These are phyloP conservation scores for Parazoanthus swiftii DNA, from an alignment of 92 coral and sea anemone genomes.

Conservation along the genomic window DNA sequence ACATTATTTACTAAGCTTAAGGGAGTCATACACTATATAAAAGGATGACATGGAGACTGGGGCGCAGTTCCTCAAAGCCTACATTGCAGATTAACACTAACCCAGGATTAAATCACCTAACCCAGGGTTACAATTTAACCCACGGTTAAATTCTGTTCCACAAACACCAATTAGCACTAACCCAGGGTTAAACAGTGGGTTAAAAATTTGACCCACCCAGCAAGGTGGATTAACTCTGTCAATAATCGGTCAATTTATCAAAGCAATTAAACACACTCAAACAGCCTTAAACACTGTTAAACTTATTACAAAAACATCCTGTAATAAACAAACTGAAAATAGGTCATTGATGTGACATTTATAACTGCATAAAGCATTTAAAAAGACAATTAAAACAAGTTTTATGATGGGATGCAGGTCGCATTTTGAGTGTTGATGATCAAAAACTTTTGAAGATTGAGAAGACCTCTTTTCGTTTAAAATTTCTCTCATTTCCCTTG, in stretches of 20 bases:
- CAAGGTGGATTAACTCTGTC: neutral
- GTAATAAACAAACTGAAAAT: neutral
- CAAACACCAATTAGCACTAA: neutral
- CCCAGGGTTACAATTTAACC: neutral
- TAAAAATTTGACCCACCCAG: neutral
- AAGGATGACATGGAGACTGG: neutral
- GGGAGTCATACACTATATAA: conserved; percentile 7
- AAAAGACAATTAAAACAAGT: neutral
- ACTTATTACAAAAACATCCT: conserved; percentile 2
- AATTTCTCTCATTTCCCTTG: conserved; percentile 2
- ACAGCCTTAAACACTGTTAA: neutral
- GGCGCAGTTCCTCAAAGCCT: neutral
- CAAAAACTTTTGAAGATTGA: neutral
- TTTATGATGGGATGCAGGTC: neutral
- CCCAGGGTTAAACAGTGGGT: neutral
- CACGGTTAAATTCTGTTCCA: neutral
- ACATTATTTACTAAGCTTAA: conserved; percentile 5
- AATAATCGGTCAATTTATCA: neutral
- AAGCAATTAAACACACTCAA: conserved; percentile 3
- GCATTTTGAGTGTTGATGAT: neutral
- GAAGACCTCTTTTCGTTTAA: neutral
- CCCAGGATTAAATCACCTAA: neutral
- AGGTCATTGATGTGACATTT: neutral
- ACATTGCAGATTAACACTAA: neutral
- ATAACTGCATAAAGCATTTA: neutral